Base-by-base conservation (phyloP, 2,797 vertebrate genomes). In the Onychomys arenicola region DNA sequence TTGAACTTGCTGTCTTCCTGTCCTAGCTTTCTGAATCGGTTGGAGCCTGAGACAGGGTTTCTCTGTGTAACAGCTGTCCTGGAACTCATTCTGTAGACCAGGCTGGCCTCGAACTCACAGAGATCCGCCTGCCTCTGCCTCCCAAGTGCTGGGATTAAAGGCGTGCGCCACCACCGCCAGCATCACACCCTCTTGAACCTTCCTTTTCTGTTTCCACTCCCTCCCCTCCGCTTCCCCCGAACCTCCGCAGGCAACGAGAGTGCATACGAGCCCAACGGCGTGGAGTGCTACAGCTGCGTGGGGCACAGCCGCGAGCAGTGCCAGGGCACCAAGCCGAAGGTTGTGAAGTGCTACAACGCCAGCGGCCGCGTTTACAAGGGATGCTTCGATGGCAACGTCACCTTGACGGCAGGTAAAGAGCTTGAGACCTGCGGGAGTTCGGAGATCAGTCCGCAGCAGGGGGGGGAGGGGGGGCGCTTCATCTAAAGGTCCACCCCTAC, bases 341-440 rank as follows among this genome's bases (percentile, higher is more conserved):
- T 97, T 2, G 98, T 98, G 63, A 96, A 94, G 25, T 98, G 98
- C 96, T 98, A 98, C 71, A 96, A 98, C 2, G 94, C 96, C 52
- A 95, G 97, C 6, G 97, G 97, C 91, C 96, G 59, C 21, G 49
- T 91, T 37, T 97, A 96, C 96, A 96, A 75, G 49, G 98, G 97
- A 80, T 98, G 98, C 57, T 98, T 98, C 75, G 97, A 98, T 0
- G 98, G 98, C 86, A 98, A 98, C 25, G 97, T 98, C 93, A 98
- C 98, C 27, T 85, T 98, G 96, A 97, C 86, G 0, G 97, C 98
- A 93, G 98, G 98, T 98, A 85, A 97, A 10, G 27, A 43, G 37
- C 27, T 43, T 40, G 69, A 75, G 69, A 32, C 23, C n/a, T 32
- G 16, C 11, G 23, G 32, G 67, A 61, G 69, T 63, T 16, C 67